phyloP scores from a whole-genome alignment of 2,888 invertebrate genomes.

The Cephalotes varians region DNA sequence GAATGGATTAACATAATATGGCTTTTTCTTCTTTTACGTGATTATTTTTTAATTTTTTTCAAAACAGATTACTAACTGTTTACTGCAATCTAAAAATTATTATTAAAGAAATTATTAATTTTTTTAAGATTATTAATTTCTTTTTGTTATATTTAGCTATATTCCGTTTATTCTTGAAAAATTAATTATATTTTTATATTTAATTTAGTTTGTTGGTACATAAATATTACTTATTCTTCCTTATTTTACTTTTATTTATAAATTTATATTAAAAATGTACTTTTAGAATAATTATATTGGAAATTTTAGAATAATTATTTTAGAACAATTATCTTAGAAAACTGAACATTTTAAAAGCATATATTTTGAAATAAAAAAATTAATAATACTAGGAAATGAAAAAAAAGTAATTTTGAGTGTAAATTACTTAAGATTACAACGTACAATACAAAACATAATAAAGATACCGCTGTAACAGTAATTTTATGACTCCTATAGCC shows the following conservation, averaged over 20 bases:
- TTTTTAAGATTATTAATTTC: too few relatives aligned
- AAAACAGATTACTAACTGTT: not conserved
- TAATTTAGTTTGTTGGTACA: not conserved
- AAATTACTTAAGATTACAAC: constrained; percentile 19
- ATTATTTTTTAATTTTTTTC: too few relatives aligned
- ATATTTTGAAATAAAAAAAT: not conserved
- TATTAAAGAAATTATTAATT: not conserved
- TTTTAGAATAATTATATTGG: not conserved
- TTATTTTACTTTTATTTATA: not conserved
- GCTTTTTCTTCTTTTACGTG: not conserved
- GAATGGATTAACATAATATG: not conserved
- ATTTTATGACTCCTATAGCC: not conserved
- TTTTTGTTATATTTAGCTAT: not conserved
- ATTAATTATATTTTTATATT: not conserved
- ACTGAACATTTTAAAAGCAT: not conserved
- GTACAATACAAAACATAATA: constrained; percentile 10
- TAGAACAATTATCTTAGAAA: not conserved
- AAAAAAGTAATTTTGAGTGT: not conserved
- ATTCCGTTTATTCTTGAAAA: not conserved
- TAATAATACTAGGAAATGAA: not conserved
- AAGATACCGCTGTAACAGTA: constrained; percentile 34
- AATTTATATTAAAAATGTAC: not conserved
- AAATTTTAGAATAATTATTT: not conserved
- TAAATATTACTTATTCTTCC: not conserved
- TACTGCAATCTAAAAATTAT: not conserved